A percentile compares a stretch with the other conserved stretches of the same genome.
These are phyloP conservation scores for Clarias platycephalus DNA, from an alignment of 2,797 vertebrate species.

Conservation along the genomic window DNA sequence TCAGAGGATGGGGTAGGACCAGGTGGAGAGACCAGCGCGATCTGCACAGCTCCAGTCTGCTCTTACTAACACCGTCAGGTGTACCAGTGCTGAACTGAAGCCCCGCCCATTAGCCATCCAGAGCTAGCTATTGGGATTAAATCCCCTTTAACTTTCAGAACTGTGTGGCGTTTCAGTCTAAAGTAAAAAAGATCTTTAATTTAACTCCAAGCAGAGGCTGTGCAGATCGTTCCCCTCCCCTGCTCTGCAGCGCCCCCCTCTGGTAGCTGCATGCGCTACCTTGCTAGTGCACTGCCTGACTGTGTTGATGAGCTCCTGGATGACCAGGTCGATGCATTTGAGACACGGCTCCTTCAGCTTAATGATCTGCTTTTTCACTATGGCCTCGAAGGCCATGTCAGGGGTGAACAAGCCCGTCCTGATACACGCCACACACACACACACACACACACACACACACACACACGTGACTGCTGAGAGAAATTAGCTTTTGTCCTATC, in stretches of 20 bases:
- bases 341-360: slow-evolving; percentile 98
- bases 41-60: not conserved
- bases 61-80: not conserved
- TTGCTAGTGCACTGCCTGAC: slow-evolving; percentile 94
- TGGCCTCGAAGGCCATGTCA: slow-evolving; percentile 96
- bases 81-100: not conserved
- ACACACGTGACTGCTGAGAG: not conserved
- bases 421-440: slow-evolving; percentile 42
- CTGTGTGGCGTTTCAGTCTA: not conserved
- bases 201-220: not conserved
- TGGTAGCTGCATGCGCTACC: slow-evolving; percentile 72
- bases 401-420: slow-evolving; percentile 98
- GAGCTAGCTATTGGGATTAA: not conserved
- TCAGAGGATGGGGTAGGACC: not conserved
- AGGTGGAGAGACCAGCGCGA: not conserved
- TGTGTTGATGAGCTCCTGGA: slow-evolving; percentile 96
- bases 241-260: not conserved
- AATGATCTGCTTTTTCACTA: slow-evolving; percentile 98
- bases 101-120: no score
- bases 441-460: slow-evolving; percentile 27
- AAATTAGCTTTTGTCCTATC: not conserved
- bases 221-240: slow-evolving; percentile 5
- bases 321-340: slow-evolving; percentile 96
- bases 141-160: not conserved
- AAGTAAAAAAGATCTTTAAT: no score